Base-by-base conservation (phyloP, 2,888 invertebrate genomes). In the Homarus gammarus region DNA sequence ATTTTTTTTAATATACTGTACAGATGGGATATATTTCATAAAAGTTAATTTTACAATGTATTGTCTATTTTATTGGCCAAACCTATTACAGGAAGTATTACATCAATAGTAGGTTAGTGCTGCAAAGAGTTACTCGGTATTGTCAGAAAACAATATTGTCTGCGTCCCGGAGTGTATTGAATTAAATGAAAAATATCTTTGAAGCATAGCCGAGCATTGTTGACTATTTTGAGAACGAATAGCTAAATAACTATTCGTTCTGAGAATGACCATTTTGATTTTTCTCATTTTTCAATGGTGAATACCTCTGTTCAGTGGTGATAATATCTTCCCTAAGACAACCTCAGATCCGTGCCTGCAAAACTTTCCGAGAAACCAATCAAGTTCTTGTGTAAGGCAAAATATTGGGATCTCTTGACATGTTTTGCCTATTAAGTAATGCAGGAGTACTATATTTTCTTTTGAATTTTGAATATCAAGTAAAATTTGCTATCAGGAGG, bases 271-370 rank as follows among this genome's bases (percentile, higher is more conserved):
- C 22, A 31, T 40, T 75, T 75, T 44, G n/a, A 38, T 75, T 75
- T 75, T 40, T 22, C 38, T 38, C 44, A 44, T 27, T 75, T 40
- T 12, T 3, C 27, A 18, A 27, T 44, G 10, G 6, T 8, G 6
- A 75, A 75, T 15, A 64, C 27, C 27, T 64, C 27, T 44, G 40
- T 33, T 1, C 6, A 38, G 38, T 72, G 6, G 72, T 8, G 18
- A 38, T 22, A 75, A 75, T 75, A 75, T 18, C 27, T 75, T 75
- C 44, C 75, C 75, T 36, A 31, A n/a, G 44, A 75, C 75, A 75
- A 49, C 27, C 75, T 44, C 44, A 49, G 75, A 75, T 75, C 75
- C 75, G 44, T 27, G n/a, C 75, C 31, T 49, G n/a, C 75, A 75
- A 44, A 44, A 75, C 75, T 12, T 18, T 70, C 49, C 10, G 75